Evolutionary conservation across 2,113 vertebrate species (phyloP), one percentile per base, ranked within the genome.

Genomic region (Psilopogon haemacephalus): DNA sequence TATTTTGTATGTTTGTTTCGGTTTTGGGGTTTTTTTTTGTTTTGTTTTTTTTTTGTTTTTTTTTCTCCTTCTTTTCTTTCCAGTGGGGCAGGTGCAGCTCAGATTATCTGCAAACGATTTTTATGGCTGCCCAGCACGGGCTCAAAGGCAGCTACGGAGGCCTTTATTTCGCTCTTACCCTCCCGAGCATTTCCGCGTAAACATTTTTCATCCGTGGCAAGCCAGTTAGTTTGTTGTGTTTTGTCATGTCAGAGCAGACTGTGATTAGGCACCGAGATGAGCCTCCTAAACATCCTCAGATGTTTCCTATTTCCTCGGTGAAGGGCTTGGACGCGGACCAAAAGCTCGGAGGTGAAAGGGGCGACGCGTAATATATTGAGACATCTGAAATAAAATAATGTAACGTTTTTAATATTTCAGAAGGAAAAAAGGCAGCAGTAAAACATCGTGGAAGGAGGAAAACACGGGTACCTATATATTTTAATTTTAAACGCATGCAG

Each of bases 381-480:
- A 98, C 97, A 98, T 97, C 95, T 97, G 90, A 97, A 97, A 97
- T 97, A 95, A 97, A 97, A 97, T 97, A 97, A 97, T 97, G 96
- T 97, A 97, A 97, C 96, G 97, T 96, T 98, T 98, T 98, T 98
- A 98, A 98, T 98, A 98, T 98, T 97, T 97, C 97, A 98, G 97
- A 97, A 97, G 97, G n/a, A n/a, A 98, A 97, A 96, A 97, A 97
- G 93, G 95, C 97, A 97, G 97, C 97, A 97, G 97, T 97, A 97
- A 97, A 97, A 97, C 94, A 97, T 96, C 9, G 89, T 95, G 94
- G 96, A 97, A 95, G 95, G 97, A 97, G 91, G 95, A 97, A 96
- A 97, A 98, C 97, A 97, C 72, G 97, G 97, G 96, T 98, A 97
- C 97, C 98, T 97, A 97, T 97, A 97, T 96, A 97, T 98, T 98